These are phyloP conservation scores for Merodon equestris DNA, from an alignment of 2,888 invertebrate genomes.

Conservation along the genomic window DNA sequence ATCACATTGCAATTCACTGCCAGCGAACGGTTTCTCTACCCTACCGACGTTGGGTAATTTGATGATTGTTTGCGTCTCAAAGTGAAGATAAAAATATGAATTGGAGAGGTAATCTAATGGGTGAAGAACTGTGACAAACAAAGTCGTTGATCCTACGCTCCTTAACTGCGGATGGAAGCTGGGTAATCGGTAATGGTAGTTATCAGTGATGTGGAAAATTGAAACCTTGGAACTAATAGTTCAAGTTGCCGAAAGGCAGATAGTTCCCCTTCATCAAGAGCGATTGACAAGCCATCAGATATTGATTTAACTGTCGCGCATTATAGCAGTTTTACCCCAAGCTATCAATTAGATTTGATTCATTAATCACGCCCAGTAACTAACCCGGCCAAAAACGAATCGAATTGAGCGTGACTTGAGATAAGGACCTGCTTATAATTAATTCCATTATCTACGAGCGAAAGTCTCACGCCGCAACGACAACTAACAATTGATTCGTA, in stretches of 20 bases:
- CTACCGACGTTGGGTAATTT: conserved; percentile 24
- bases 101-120: conserved; percentile 42
- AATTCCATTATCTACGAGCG: conserved; percentile 56
- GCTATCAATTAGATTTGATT: no score
- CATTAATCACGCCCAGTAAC: no score
- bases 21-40: neutral
- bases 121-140: conserved; percentile 46
- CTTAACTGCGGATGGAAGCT: no score
- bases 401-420: conserved; percentile 43
- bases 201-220: no score
- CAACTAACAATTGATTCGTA: conserved; percentile 49
- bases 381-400: no score
- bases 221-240: no score
- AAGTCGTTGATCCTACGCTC: conserved; percentile 57
- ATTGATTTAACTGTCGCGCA: no score
- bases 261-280: neutral
- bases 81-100: conserved; percentile 22
- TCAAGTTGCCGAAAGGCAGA: no score
- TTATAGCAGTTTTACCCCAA: no score
- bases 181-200: neutral
- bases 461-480: conserved; percentile 53
- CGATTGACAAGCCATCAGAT: no score
- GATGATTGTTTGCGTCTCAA: conserved; percentile 13
- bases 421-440: conserved; percentile 55
- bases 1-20: no score